Conservation (phyloP, 2,113 vertebrate genomes). For the Romanogobio albipinnatus region DNA sequence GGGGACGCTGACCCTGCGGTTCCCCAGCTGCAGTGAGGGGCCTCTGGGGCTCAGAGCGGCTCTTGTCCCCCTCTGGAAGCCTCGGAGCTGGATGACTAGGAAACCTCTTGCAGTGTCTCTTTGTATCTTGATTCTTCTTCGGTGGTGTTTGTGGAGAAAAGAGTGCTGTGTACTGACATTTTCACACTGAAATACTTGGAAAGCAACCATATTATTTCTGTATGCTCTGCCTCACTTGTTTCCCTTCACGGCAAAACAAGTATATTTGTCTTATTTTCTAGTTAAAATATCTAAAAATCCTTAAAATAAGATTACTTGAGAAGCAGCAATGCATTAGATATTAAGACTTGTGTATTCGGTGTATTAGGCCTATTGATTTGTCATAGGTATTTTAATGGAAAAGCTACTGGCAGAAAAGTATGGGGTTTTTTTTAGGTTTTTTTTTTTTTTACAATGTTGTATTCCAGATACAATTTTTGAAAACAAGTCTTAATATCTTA, state of each 20-base stretch:
- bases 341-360: no score
- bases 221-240: no score
- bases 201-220: not conserved
- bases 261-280: no score
- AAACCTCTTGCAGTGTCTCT: constrained; percentile 19
- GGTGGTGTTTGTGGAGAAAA: not conserved
- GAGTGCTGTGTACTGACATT: not conserved
- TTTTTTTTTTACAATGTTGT: not conserved
- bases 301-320: no score
- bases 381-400: not conserved
- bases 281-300: no score
- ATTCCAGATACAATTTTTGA: not conserved
- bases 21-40: constrained; percentile 43
- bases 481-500: not conserved
- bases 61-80: not conserved
- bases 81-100: constrained; percentile 21
- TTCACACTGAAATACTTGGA: not conserved
- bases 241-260: no score
- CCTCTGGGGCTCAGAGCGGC: constrained; percentile 21
- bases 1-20: constrained; percentile 16
- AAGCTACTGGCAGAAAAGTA: not conserved
- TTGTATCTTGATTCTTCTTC: not conserved
- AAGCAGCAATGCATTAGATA: no score
- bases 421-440: no score
- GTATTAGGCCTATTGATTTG: no score